Conservation (phyloP, 2,797 vertebrate species). For the Microctenopoma lineatum region DNA sequence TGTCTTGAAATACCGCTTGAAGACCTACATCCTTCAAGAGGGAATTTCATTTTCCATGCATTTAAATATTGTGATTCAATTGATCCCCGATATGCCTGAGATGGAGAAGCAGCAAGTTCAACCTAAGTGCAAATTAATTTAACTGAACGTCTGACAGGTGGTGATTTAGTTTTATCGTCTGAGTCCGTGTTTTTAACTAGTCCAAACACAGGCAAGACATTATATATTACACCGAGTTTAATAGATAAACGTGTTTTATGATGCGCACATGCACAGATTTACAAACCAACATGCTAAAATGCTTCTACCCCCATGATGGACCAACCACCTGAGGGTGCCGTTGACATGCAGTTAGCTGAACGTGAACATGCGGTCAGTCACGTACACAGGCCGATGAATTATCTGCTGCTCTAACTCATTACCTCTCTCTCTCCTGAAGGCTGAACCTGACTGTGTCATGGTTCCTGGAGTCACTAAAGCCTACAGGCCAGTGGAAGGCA, state of each 20-base stretch:
- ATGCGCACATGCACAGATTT: background rate
- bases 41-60: background rate
- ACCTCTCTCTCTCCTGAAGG: slow-evolving; percentile 35
- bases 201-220: too few relatives aligned
- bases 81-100: too few relatives aligned
- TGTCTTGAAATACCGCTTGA: background rate
- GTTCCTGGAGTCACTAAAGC: slow-evolving; percentile 39
- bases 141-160: background rate
- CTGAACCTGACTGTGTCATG: slow-evolving; percentile 63
- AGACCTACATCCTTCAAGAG: background rate
- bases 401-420: slow-evolving; percentile 38
- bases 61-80: background rate
- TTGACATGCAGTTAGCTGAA: slow-evolving; percentile 15
- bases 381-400: slow-evolving; percentile 41
- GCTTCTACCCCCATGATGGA: background rate
- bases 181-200: background rate
- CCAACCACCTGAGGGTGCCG: slow-evolving; percentile 62
- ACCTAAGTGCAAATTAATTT: too few relatives aligned
- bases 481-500: slow-evolving; percentile 5
- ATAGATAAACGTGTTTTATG: too few relatives aligned
- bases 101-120: too few relatives aligned
- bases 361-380: slow-evolving; percentile 39
- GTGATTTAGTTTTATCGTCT: slow-evolving; percentile 8
- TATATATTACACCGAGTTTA: too few relatives aligned
- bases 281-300: background rate